These are phyloP conservation scores for Porites rus DNA, from an alignment of 92 coral and sea anemone genomes.

Conservation along the genomic window DNA sequence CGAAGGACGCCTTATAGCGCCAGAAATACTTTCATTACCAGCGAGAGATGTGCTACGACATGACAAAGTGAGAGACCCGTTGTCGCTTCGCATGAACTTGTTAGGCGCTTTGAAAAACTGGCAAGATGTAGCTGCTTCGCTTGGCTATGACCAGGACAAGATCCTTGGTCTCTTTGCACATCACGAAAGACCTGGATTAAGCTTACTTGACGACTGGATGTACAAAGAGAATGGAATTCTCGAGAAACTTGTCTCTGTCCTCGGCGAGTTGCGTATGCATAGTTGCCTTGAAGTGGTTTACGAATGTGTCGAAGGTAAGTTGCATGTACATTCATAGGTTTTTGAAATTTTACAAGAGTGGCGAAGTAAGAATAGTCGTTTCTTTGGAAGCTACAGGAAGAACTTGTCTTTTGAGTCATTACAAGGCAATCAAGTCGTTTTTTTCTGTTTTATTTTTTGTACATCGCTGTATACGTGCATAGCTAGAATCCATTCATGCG, in stretches of 20 bases:
- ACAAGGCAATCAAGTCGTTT: no score
- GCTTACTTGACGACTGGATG: slow-evolving; percentile 34
- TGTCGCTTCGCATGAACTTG: slow-evolving; percentile 30
- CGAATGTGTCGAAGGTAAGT: slow-evolving; percentile 31
- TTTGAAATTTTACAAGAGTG: neutral
- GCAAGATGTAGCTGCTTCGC: slow-evolving; percentile 62
- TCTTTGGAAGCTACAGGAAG: neutral
- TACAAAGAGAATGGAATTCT: slow-evolving; percentile 22
- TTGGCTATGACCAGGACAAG: slow-evolving; percentile 29
- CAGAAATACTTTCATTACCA: slow-evolving; percentile 21
- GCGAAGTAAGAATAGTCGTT: neutral
- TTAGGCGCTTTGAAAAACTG: slow-evolving; percentile 60
- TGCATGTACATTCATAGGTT: neutral
- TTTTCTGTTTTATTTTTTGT: no score
- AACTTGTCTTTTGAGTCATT: neutral
- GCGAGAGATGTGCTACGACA: slow-evolving; percentile 6
- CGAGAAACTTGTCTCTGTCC: slow-evolving; percentile 26
- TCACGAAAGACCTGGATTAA: slow-evolving; percentile 12
- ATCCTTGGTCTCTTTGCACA: slow-evolving; percentile 59
- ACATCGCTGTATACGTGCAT: no score
- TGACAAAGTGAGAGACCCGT: slow-evolving; percentile 9
- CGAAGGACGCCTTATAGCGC: slow-evolving; percentile 11
- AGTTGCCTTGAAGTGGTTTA: slow-evolving; percentile 23
- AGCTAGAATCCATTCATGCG: no score
- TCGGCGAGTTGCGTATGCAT: slow-evolving; percentile 9